Evolutionary conservation across 2,797 vertebrate species (phyloP), one percentile per base, ranked within the genome.

Genomic region (Streptopelia turtur): DNA sequence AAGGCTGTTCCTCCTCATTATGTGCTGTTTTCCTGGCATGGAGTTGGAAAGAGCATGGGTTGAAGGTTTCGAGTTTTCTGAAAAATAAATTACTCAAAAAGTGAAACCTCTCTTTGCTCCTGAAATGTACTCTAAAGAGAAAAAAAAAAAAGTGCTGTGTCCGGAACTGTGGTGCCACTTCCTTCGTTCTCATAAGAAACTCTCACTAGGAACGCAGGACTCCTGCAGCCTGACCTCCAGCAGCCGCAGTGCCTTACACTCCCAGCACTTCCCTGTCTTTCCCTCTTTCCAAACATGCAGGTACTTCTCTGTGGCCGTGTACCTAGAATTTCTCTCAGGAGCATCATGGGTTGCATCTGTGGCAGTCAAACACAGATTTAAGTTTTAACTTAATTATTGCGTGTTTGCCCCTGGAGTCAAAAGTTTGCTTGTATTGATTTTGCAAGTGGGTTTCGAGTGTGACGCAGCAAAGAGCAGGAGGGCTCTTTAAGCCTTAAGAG

Each of bases 401-500:
- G 3, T 45, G 21, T 93, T 78, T 52, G 13, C 55, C 69, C 35
- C 49, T 17, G 11, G 13, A 20, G 10, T 64, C 61, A 35, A 45
- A 86, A 95, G 89, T 95, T 94, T 60, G 64, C 61, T 83, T 27
- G 25, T 45, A 39, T 64, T 3, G 35, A 88, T 64, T 80, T 68
- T 37, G 75, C n/a, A n/a, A 45, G 64, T 0, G 0, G 72, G 33
- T 89, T 93, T 95, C 4, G 23, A 94, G 86, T 61, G 86, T 93
- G 81, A 80, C 4, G 15, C 81, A 75, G 79, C 33, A 43, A 76
- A 59, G 83, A 66, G 30, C 61, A 82, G 78, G 65, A 93, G 87
- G 64, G 47, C 81, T 97, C 91, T 97, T 95, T 94, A 93, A 96
- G 89, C 64, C 90, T 94, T 75, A 64, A 96, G 94, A 88, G 94